Percentiles rank a stretch among this genome's conserved stretches.
Conservation (phyloP, 2,888 invertebrate species). For the Eremobia ochroleuca region DNA sequence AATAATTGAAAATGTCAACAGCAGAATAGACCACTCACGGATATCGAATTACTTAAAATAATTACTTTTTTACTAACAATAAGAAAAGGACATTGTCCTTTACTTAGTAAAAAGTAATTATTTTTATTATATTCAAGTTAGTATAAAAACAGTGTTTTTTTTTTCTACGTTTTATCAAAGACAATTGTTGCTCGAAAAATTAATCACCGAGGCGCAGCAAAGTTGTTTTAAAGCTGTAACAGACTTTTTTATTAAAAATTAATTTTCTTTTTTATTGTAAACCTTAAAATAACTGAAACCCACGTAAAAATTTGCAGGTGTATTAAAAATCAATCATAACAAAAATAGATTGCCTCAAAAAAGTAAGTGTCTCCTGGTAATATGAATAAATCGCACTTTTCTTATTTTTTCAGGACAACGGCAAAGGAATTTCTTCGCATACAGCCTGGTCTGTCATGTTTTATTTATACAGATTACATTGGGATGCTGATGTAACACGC, state of each 20-base stretch:
- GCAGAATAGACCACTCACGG: slow-evolving; percentile 17
- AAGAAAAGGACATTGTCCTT: no score
- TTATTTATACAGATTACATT: slow-evolving; percentile 64
- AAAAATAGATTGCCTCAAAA: slow-evolving; percentile 11
- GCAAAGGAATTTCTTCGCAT: slow-evolving; percentile 38
- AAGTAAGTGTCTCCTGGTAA: background rate
- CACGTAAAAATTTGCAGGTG: background rate
- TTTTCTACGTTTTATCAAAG: background rate
- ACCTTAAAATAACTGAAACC: background rate
- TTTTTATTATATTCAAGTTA: background rate
- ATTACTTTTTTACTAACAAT: no score
- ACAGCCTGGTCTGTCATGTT: slow-evolving; percentile 53
- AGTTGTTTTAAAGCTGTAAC: background rate
- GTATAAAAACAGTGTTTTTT: background rate
- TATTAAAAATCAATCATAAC: slow-evolving; percentile 3
- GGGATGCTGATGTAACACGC: slow-evolving; percentile 55
- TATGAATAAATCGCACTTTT: slow-evolving; percentile 31
- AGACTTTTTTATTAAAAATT: background rate
- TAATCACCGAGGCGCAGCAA: background rate
- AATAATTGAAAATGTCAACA: slow-evolving; percentile 51
- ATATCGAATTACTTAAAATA: no score
- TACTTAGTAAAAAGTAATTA: background rate
- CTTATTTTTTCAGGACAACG: slow-evolving; percentile 46
- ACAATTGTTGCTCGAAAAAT: background rate
- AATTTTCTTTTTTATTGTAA: background rate